Evolutionary conservation across 2,888 invertebrate genomes (phyloP).

Genomic region (Erynnis tages): DNA sequence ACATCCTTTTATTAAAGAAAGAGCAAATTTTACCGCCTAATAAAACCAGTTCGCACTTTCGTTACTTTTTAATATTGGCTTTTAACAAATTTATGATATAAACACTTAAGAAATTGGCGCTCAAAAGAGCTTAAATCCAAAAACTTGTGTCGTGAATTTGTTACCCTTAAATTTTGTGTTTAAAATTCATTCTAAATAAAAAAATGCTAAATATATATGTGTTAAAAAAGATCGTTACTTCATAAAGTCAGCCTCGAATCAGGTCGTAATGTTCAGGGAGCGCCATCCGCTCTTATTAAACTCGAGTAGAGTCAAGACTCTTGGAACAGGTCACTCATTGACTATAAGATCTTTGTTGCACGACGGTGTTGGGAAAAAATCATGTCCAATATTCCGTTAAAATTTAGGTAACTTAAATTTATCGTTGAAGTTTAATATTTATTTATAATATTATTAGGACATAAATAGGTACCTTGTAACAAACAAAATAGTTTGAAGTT

Average conservation of each 20-base stretch:
- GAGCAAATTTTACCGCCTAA: no score
- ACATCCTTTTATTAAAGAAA: no score
- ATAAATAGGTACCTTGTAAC: no score
- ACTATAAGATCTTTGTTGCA: conserved; percentile 56
- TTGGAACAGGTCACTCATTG: conserved; percentile 62
- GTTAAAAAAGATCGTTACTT: conserved; percentile 49
- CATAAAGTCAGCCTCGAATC: conserved; percentile 34
- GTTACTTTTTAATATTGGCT: background rate
- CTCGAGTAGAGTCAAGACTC: conserved; percentile 67
- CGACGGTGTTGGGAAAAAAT: conserved; percentile 33
- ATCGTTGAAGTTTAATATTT: no score
- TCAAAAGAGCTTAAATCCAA: no score
- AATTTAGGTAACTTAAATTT: no score
- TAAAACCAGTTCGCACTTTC: conserved; percentile 16
- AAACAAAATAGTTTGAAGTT: no score
- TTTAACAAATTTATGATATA: background rate
- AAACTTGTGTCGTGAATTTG: conserved; percentile 1
- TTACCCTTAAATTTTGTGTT: no score
- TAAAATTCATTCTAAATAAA: background rate
- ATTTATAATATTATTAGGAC: no score
- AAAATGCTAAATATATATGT: background rate
- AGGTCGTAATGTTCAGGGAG: conserved; percentile 43
- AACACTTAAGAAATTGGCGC: no score
- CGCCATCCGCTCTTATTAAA: conserved; percentile 67
- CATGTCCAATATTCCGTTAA: conserved; percentile 9